Percentiles rank a stretch among this genome's conserved stretches.
Evolutionary conservation across 2,113 vertebrate species (phyloP).

Genomic region (Suncus etruscus): DNA sequence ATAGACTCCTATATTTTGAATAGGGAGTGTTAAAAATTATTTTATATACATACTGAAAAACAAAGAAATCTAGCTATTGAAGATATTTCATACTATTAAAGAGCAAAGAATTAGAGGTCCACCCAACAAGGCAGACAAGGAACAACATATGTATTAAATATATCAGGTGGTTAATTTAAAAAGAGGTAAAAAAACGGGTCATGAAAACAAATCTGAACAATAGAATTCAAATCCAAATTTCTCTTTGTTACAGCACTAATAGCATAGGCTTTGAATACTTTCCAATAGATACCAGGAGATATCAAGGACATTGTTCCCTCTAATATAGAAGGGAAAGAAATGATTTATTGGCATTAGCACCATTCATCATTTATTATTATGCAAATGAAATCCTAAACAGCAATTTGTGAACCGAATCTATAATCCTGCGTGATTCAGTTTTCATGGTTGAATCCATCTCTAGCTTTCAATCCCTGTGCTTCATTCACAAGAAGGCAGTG

Average conservation of each 20-base stretch:
- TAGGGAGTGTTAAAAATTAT: neutral
- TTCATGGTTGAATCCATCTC: neutral
- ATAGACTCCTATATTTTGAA: neutral
- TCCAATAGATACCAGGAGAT: neutral
- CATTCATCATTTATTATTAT: neutral
- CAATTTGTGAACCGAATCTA: slow-evolving; percentile 40
- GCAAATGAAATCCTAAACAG: slow-evolving; percentile 3
- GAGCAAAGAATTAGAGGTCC: neutral
- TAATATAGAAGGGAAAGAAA: neutral
- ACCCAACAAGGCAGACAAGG: neutral
- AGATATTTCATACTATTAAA: neutral
- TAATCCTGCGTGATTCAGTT: slow-evolving; percentile 41
- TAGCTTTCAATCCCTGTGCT: slow-evolving; percentile 25
- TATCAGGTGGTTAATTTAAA: neutral
- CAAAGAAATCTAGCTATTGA: slow-evolving; percentile 11
- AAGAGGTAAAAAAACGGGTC: neutral
- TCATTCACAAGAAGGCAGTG: neutral
- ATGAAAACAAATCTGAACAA: neutral
- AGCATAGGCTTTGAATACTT: neutral
- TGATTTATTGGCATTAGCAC: neutral
- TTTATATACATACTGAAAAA: neutral
- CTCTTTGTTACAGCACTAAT: neutral
- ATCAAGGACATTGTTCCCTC: neutral
- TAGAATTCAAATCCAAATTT: neutral
- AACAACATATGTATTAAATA: neutral